Conservation (phyloP, 2,113 vertebrate species). For the Rhinogobius similis region DNA sequence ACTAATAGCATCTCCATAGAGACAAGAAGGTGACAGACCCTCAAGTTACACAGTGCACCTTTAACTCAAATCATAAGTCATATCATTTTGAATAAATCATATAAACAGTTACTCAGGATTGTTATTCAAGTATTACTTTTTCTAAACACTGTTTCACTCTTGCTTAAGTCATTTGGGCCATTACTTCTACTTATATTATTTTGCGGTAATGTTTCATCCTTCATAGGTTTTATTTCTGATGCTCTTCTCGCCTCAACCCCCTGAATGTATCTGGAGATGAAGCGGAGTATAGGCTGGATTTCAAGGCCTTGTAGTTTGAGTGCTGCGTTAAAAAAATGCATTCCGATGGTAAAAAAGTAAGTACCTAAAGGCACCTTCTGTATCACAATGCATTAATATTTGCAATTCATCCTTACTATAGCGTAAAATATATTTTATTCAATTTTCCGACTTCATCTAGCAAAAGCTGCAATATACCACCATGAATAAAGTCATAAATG, state of each 20-base stretch:
- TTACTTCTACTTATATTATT: no score
- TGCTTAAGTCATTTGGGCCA: no score
- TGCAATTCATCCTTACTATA: not conserved
- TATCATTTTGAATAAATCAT: no score
- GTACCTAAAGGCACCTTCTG: not conserved
- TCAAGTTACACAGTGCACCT: no score
- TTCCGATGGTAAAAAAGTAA: not conserved
- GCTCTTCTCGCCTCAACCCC: not conserved
- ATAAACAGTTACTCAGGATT: no score
- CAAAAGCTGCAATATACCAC: not conserved
- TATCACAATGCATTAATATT: not conserved
- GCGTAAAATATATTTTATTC: not conserved
- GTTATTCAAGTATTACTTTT: no score
- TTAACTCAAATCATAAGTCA: no score
- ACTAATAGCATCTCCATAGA: no score
- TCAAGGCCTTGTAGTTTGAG: not conserved
- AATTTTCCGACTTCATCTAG: not conserved
- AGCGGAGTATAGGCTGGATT: no score
- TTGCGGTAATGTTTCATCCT: no score
- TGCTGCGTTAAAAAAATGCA: not conserved
- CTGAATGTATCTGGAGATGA: not conserved
- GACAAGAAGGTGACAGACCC: no score
- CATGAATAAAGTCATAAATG: constrained; percentile 10
- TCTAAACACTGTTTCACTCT: no score
- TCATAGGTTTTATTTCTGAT: not conserved